These are phyloP conservation scores for Sarcoramphus papa DNA, from an alignment of 2,797 vertebrate species.

Conservation along the genomic window DNA sequence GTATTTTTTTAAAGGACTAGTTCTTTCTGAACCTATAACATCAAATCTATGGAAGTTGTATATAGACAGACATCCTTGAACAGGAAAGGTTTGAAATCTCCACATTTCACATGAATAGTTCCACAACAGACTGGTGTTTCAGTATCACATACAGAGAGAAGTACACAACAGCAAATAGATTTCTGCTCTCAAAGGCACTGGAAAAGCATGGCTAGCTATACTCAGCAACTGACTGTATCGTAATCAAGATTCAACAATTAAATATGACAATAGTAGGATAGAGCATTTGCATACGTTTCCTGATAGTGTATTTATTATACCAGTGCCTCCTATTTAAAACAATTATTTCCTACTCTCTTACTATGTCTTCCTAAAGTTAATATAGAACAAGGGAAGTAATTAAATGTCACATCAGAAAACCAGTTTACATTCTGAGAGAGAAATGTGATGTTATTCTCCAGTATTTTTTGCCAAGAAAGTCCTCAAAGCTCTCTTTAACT, in stretches of 20 bases:
- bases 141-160: neutral
- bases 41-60: neutral
- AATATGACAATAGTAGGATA: neutral
- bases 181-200: neutral
- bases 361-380: neutral
- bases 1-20: neutral
- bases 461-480: neutral
- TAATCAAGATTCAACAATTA: neutral
- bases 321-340: neutral
- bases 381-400: neutral
- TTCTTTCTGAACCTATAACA: neutral
- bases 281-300: neutral
- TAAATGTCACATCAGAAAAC: neutral
- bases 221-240: neutral
- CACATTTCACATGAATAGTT: neutral
- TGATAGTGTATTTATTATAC: neutral
- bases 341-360: neutral
- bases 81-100: neutral
- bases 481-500: neutral
- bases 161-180: neutral
- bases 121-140: neutral
- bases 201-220: neutral
- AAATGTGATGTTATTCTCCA: neutral
- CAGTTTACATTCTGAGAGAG: neutral
- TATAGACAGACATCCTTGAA: neutral